Evolutionary conservation across 2,113 vertebrate species (phyloP), one percentile per base, ranked within the genome.

Genomic region (Clarias macrocephalus): DNA sequence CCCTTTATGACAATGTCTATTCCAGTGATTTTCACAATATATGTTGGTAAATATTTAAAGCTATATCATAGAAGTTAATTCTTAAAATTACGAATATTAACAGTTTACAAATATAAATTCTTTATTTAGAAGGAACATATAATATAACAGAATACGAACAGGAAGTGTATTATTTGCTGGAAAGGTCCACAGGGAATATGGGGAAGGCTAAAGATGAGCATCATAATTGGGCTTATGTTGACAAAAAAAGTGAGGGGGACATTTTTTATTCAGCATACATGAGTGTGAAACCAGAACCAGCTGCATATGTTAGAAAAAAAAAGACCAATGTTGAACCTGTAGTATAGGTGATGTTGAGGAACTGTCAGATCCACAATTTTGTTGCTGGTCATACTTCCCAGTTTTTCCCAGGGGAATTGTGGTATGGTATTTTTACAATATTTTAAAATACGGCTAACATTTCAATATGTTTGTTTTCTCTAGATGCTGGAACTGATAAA

Each of bases 401-500:
- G 30, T 72, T 21, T 73, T 73, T 73, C 48, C 19, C 37, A 73
- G 19, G 37, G 23, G 0, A 3, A 23, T 75, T 12, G 18, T 76
- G 42, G 1, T n/a, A 25, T 15, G 23, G 21, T 37, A 37, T 37
- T 1, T 37, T 37, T 37, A 37, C 33, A 37, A 2, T 37, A 37
- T 42, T 42, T 42, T 42, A 6, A 48, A 48, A 13, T 57, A 37
- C 25, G 3, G n/a, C 54, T 73, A 25, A 48, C 48, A 48, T 30
- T 30, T 1, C 18, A 48, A 12, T 70, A 15, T 72, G 6, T 84
- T 19, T 84, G 21, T 60, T 37, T 30, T 56, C 80, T 84, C 37
- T 75, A 96, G 96, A 94, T 96, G 12, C 93, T 93, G 82, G 92
- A 95, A 86, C 93, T 97, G 60, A 85, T 97, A 81, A 95, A 94